Evolutionary conservation across 1,140 invertebrate genomes (phyloP), one percentile per base, ranked within the genome.

Genomic region (Anastrepha ludens): DNA sequence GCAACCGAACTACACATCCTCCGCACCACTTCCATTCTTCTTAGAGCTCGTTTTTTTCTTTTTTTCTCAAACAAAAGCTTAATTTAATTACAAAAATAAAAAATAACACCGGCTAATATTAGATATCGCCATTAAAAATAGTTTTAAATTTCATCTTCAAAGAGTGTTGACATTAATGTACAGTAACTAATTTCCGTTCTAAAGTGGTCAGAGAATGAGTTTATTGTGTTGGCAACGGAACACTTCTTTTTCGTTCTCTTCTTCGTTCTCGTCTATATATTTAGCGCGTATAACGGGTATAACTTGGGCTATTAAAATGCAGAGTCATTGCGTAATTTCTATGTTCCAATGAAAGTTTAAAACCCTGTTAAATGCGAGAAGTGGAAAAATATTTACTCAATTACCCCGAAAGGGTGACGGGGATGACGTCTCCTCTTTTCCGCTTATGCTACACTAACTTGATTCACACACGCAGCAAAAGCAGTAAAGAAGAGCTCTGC

Each of bases 221-320:
- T 41, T 67, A 67, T 44, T 74, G 13, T n/a, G 47, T 55, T 55
- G n/a, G 6, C 47, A 55, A 81, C 47, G 47, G 47, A n/a, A 81
- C 50, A 55, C 13, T 47, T 11, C 39, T 29, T 74, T 47, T 74
- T 47, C 67, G 41, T 74, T 44, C 41, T 74, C 39, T 41, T 17
- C 67, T 47, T 55, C 47, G 1, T 6, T 41, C 17, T 29, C 29
- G 29, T 29, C 29, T 29, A 29, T 29, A 1, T 29, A 81, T 81
- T 81, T 55, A 55, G 17, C 47, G 17, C 74, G n/a, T 81, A 81
- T 55, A 81, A 50, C 74, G 74, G 74, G 74, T 81, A 81, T 81
- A 55, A 81, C 74, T 81, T 55, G 50, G 55, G 44, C 47, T 55
- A 81, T 81, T 81, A 55, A 74, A 81, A 47, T 81, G n/a, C 11